phyloP scores from a whole-genome alignment of 2,888 invertebrate genomes.

The Noctua janthina region DNA sequence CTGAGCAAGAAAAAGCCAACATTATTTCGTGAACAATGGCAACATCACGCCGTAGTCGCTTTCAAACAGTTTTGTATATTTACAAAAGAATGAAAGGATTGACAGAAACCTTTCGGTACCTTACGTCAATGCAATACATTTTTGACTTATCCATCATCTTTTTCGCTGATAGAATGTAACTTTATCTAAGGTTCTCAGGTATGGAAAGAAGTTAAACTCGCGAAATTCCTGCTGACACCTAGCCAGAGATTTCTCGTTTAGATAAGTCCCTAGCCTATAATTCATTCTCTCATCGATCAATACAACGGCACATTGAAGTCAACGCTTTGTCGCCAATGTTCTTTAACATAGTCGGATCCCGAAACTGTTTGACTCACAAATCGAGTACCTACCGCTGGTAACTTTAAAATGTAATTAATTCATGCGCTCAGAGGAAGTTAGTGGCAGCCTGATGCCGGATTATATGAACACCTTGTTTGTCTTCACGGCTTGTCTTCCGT shows the following conservation, averaged over 20 bases:
- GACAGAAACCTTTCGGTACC: background rate
- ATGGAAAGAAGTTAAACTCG: no score
- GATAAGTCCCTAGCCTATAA: background rate
- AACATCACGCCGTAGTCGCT: no score
- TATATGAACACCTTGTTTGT: constrained; percentile 54
- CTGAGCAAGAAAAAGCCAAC: no score
- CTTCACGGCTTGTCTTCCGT: constrained; percentile 24
- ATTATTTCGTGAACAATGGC: no score
- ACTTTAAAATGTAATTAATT: constrained; percentile 66
- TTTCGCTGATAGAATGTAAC: background rate
- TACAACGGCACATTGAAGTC: constrained; percentile 15
- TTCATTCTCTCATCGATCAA: constrained; percentile 7
- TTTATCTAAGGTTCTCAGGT: background rate
- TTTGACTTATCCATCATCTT: background rate
- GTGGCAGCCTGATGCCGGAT: constrained; percentile 44
- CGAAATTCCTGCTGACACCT: background rate
- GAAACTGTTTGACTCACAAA: constrained; percentile 61
- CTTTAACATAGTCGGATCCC: constrained; percentile 14
- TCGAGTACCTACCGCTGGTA: constrained; percentile 32
- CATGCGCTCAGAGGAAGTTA: constrained; percentile 42
- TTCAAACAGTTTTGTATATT: background rate
- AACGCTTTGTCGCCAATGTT: constrained; percentile 18
- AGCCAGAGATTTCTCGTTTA: background rate
- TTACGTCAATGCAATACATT: background rate
- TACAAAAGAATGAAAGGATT: background rate